Conservation (phyloP, 2,797 vertebrate genomes). For the Hapalemur alaotrensis region DNA sequence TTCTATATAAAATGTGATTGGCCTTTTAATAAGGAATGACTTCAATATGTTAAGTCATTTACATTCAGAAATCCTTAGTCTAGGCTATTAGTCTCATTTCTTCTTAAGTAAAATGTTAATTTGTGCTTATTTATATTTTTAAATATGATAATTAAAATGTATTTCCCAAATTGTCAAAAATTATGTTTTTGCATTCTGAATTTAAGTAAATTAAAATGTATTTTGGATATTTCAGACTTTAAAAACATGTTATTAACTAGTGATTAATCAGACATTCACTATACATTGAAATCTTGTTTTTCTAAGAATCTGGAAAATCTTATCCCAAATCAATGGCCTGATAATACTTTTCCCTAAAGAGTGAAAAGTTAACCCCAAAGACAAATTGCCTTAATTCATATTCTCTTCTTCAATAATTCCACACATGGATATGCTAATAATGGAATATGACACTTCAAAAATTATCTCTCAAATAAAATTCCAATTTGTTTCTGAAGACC, state of each 20-base stretch:
- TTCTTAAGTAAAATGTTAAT: conserved; percentile 6
- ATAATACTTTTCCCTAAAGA: neutral
- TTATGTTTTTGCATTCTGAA: neutral
- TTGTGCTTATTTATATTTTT: neutral
- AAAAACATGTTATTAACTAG: conserved; percentile 55
- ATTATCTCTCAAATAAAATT: neutral
- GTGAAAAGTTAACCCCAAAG: neutral
- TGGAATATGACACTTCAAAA: conserved; percentile 8
- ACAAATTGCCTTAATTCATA: conserved; percentile 16
- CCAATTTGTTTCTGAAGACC: neutral
- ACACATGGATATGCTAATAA: neutral
- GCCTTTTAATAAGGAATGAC: neutral
- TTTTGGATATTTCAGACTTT: neutral
- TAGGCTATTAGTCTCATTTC: neutral
- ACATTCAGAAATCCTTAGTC: neutral
- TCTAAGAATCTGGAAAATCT: neutral
- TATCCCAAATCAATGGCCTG: neutral
- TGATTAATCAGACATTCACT: neutral
- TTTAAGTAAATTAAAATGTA: conserved; percentile 19
- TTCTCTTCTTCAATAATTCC: neutral
- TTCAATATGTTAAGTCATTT: conserved; percentile 11
- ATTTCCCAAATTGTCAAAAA: neutral
- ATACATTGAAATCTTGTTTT: conserved; percentile 2
- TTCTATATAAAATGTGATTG: neutral
- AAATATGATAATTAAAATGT: neutral